phyloP scores from a whole-genome alignment of 2,888 invertebrate species.

The Pheosia tremula region DNA sequence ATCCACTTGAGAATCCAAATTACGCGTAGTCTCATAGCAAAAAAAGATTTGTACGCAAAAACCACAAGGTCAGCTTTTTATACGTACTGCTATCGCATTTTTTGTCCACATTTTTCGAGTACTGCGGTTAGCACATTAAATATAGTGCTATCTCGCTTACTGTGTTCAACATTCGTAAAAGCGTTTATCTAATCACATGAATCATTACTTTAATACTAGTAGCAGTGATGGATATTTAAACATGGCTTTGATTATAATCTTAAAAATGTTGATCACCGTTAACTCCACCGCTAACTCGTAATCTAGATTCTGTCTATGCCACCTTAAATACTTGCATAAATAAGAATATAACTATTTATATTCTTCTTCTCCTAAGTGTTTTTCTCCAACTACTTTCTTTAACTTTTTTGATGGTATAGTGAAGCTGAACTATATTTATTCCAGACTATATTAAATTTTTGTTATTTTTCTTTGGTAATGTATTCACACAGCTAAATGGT shows the following conservation, averaged over 20 bases:
- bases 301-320: neutral
- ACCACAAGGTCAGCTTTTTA: slow-evolving; percentile 52
- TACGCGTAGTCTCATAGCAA: slow-evolving; percentile 40
- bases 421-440: too few relatives aligned
- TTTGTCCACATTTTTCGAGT: slow-evolving; percentile 41
- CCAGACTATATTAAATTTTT: too few relatives aligned
- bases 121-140: slow-evolving; percentile 11
- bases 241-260: slow-evolving; percentile 20
- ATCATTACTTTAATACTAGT: slow-evolving; percentile 35
- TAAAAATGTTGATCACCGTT: slow-evolving; percentile 5
- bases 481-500: neutral
- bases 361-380: too few relatives aligned
- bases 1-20: slow-evolving; percentile 33
- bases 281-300: neutral
- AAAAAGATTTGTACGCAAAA: slow-evolving; percentile 47
- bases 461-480: too few relatives aligned
- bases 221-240: slow-evolving; percentile 19
- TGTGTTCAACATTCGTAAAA: slow-evolving; percentile 18
- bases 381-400: too few relatives aligned
- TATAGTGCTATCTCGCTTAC: slow-evolving; percentile 30
- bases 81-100: slow-evolving; percentile 42
- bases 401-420: too few relatives aligned
- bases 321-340: neutral
- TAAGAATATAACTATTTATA: neutral
- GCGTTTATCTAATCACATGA: slow-evolving; percentile 40